Base-by-base conservation (phyloP, 2,113 vertebrate species). In the Pyxicephalus adspersus region DNA sequence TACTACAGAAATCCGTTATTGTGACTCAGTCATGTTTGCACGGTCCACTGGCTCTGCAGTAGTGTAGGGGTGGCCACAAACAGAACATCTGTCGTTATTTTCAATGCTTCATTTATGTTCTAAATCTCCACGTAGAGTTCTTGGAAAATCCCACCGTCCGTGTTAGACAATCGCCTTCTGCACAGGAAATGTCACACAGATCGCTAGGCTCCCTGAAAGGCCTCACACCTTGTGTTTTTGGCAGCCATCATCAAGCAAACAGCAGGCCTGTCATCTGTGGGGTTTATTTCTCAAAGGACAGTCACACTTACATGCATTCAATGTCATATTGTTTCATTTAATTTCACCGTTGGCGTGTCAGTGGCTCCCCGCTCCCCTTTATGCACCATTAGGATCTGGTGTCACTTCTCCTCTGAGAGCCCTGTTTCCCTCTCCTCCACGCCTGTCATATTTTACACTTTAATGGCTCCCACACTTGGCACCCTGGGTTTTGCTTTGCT, bases 301-400 rank as follows among this genome's bases (percentile, higher is more conserved):
- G 77, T n/a, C 51, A 6, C 64, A 72, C 20, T 9, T 0, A 0
- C 54, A 73, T 80, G 63, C 11, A 0, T 64, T 20, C 75, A 22
- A 45, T 77, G 64, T 60, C 61, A 77, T 25, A 7, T 55, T 26
- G 38, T 52, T 83, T 63, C 45, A 0, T 64, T 83, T 79, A 45
- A 68, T 79, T 72, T 79, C 80, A 83, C 67, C 64, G 55, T 4
- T 28, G 80, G 71, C 58, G 77, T 64, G n/a, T 55, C 86, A 88
- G 20, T 60, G 74, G 68, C 79, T 81, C 64, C 52, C 57, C 25
- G 60, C 70, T 81, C 61, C 61, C 70, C 61, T 81, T 74, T 81
- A 81, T 70, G 79, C 79, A 74, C 61, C 79, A 81, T 81, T 81
- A 81, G 70, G 61, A 65, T 73, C 74, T 65, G 34, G 79, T 81